Base-by-base conservation (phyloP, 2,797 vertebrate genomes). In the Aphelocoma californica region DNA sequence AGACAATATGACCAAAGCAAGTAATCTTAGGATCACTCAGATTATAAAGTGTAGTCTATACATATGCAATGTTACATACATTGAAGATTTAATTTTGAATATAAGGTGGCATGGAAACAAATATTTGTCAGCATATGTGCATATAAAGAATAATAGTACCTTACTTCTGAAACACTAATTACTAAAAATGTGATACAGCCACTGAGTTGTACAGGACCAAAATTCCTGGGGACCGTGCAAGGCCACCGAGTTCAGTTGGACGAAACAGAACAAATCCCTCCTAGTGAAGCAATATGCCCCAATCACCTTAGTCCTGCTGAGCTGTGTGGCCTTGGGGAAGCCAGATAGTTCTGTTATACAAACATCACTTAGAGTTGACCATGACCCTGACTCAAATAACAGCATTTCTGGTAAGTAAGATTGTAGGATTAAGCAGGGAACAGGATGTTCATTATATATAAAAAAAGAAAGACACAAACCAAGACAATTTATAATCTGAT, bases 301-400 rank as follows among this genome's bases (percentile, higher is more conserved):
- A 93, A 10, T 42, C 92, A 93, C 88, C 74, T 94, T 62, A 67
- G 91, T 40, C 51, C 77, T 15, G 17, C 73, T 84, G 91, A 70
- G 85, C 28, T 77, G n/a, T 32, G 60, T 86, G 87, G 90, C 90
- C 83, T 77, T 85, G 90, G 51, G 83, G 88, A 92, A 95, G 64
- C 53, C 94, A 93, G 86, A 92, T 90, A 83, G 70, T 64, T 95
- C 81, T 86, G 57, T 54, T 90, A 81, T 23, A 91, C 38, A 90
- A 94, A 90, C 20, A 45, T 65, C 64, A 50, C 45, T 94, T 82
- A 40, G 83, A 84, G 56, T 0, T 87, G 86, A 90, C 67, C 51
- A 70, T 51, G 45, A 91, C 48, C 58, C 47, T 91, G 50, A 53
- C 62, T 90, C 60, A 71, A 88, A 71, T 82, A 92, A 85, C 71